Evolutionary conservation across 2,888 invertebrate genomes (phyloP).

Genomic region (Arge pagana): DNA sequence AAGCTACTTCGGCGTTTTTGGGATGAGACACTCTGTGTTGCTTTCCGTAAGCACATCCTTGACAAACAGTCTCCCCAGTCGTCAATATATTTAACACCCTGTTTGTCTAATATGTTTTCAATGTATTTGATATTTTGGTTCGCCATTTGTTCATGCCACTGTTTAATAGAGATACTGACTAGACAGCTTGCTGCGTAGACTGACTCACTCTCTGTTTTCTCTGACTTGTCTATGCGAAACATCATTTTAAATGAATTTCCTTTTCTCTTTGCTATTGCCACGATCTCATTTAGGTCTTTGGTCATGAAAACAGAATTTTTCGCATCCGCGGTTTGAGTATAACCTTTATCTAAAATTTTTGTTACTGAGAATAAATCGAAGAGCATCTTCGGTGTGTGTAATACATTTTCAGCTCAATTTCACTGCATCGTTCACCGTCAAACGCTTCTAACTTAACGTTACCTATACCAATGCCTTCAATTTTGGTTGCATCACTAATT

Average conservation of each 20-base stretch:
- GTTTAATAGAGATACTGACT: conserved; percentile 32
- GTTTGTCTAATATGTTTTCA: conserved; percentile 30
- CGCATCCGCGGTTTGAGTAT: conserved; percentile 32
- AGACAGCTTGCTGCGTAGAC: background rate
- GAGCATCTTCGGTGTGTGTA: conserved; percentile 30
- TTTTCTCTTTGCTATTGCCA: conserved; percentile 29
- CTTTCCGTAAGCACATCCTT: conserved; percentile 37
- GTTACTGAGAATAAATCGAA: conserved; percentile 39
- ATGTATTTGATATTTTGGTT: conserved; percentile 39
- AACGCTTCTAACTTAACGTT: conserved; percentile 37
- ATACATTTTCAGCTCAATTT: conserved; percentile 30
- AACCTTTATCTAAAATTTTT: conserved; percentile 37
- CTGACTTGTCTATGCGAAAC: conserved; percentile 29
- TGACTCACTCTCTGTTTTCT: background rate
- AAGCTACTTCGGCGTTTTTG: conserved; percentile 33
- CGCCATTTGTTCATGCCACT: conserved; percentile 40
- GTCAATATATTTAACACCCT: conserved; percentile 34
- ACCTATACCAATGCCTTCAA: conserved; percentile 37
- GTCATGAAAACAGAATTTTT: conserved; percentile 32
- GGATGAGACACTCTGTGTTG: conserved; percentile 38
- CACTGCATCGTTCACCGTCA: conserved; percentile 34
- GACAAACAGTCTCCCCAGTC: conserved; percentile 38
- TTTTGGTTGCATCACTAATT: conserved; percentile 34
- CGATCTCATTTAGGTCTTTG: conserved; percentile 24
- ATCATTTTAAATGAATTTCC: conserved; percentile 34